Percentiles rank a stretch among this genome's conserved stretches.
phyloP scores from a whole-genome alignment of 2,797 vertebrate genomes.

The Sebastes nivosus region DNA sequence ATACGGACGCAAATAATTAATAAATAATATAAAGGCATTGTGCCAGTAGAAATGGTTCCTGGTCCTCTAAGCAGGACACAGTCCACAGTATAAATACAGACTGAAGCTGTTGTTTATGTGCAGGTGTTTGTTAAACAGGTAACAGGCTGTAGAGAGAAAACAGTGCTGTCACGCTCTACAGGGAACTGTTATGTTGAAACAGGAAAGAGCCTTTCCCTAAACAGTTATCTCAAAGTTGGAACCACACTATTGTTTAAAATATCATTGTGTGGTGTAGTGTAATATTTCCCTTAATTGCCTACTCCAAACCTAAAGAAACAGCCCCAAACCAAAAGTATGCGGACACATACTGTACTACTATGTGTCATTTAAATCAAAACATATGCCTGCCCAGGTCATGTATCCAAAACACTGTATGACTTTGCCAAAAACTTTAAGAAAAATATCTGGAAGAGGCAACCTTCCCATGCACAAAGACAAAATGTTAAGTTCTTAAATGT shows the following conservation, averaged over 20 bases:
- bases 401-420: neutral
- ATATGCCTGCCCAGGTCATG: neutral
- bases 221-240: neutral
- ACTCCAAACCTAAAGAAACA: neutral
- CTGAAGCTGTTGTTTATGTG: no score
- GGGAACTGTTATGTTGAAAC: neutral
- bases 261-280: neutral
- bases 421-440: neutral
- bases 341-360: neutral
- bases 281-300: neutral
- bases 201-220: neutral
- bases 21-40: no score
- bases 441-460: neutral
- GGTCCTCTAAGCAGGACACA: no score
- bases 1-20: no score
- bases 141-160: no score
- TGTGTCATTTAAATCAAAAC: neutral
- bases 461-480: neutral
- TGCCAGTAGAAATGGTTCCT: no score
- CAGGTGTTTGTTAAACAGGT: no score
- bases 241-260: neutral
- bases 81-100: no score
- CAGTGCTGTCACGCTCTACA: neutral
- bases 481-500: neutral
- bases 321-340: neutral